Base-by-base conservation (phyloP, 2,888 invertebrate species). In the Drosophila greeni region DNA sequence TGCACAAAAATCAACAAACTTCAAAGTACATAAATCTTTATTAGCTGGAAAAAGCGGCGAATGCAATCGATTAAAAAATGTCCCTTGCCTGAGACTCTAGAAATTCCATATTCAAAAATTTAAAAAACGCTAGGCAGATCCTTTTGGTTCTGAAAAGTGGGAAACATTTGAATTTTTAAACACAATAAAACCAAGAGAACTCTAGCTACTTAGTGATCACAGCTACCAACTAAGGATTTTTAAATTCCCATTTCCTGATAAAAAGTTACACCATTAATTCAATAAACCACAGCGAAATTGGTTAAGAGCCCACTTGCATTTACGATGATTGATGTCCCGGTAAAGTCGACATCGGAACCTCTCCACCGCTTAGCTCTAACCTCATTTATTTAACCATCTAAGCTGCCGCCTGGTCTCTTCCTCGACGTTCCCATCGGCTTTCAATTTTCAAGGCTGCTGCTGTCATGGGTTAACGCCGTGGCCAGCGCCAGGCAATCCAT, bases 21-120 rank as follows among this genome's bases (percentile, higher is more conserved):
- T 40, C 40, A 26, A 52, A 62, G 49, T 40, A 66, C 51, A 75
- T 70, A 76, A 76, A 80, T 82, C 79, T 72, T 77, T 75, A 82
- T 80, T 77, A 82, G 75, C 77, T 57, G 20, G 14, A 33, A 40
- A 43, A 16, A 31, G 61, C 31, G 39, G 42, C 18, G 31, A 9
- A 14, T 3, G 14, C 52, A 56, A 62, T 69, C 69, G 52, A 62
- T 69, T 62, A 56, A 31, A 56, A 43, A 69, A 20, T 64, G 69
- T 54, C 61, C 55, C 68, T 48, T 31, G 49, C 61, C 24, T 34
- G 51, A 31, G 26, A 53, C 34, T 48, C 37, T 29, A 42, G 53
- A 34, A 43, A 39, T 26, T 12, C 9, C 11, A 1, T 2, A 9
- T 5, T 16, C 9, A 2, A 36, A 16, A 33, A 33, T 33, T 14